These are phyloP conservation scores for Calephelis virginiensis DNA, from an alignment of 1,140 invertebrate genomes.

Conservation along the genomic window DNA sequence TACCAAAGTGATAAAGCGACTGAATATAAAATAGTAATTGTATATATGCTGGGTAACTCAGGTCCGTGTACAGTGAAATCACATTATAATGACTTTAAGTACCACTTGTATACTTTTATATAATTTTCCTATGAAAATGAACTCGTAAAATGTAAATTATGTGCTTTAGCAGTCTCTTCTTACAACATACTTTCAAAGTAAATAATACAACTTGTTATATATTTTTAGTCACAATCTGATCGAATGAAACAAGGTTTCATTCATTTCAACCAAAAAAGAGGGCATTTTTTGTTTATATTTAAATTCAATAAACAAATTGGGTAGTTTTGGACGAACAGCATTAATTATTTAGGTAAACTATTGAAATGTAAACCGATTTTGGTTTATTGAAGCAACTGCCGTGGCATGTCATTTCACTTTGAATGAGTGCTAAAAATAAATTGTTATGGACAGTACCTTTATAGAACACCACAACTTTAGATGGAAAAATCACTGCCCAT, in stretches of 20 bases:
- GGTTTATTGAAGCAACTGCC: too few relatives aligned
- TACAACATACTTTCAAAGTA: not conserved
- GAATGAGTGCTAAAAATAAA: not conserved
- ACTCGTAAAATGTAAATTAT: not conserved
- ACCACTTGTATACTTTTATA: constrained; percentile 14
- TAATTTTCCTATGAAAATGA: not conserved
- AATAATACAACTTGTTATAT: not conserved
- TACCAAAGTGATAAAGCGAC: constrained; percentile 74
- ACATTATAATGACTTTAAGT: constrained; percentile 7
- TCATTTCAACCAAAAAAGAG: too few relatives aligned
- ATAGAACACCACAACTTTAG: not conserved
- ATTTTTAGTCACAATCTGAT: too few relatives aligned
- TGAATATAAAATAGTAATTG: constrained; percentile 70
- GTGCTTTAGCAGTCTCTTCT: not conserved
- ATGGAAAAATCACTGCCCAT: constrained; percentile 5
- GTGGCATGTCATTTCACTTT: not conserved
- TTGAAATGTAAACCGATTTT: too few relatives aligned
- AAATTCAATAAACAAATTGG: too few relatives aligned
- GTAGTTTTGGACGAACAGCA: too few relatives aligned
- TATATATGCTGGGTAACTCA: constrained; percentile 41
- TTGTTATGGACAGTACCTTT: not conserved
- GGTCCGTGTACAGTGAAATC: constrained; percentile 44
- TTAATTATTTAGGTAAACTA: too few relatives aligned
- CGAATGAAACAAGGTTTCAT: too few relatives aligned
- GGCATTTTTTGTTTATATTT: too few relatives aligned